Conservation (phyloP, 30 jellyfish, hydroid and myxozoan genomes). For the Pseudorhiza aurosa region DNA sequence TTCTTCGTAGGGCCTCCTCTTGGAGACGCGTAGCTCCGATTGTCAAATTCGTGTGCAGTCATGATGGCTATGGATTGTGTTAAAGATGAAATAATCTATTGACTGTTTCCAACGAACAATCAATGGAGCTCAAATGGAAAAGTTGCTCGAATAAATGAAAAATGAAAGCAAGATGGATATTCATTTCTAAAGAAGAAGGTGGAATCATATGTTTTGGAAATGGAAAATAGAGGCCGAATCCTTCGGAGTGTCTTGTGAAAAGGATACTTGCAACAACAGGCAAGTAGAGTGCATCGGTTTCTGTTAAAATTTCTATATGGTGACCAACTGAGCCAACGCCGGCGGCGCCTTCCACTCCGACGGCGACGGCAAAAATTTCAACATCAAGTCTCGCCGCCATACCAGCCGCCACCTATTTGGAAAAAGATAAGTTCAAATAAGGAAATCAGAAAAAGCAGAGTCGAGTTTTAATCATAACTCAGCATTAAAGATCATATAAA, state of each 20-base stretch:
- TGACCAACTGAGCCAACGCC: conserved; percentile 91
- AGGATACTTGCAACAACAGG: conserved; percentile 97
- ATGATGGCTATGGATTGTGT: conserved; percentile 42
- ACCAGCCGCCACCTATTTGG: conserved; percentile 91
- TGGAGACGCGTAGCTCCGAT: conserved; percentile 58
- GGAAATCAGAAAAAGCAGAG: too few species aligned
- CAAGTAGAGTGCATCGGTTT: conserved; percentile 68
- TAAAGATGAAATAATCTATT: too few species aligned
- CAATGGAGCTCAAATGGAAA: too few species aligned
- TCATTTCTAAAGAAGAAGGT: too few species aligned
- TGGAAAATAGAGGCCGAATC: too few species aligned
- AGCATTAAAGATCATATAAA: too few species aligned
- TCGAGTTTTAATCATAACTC: too few species aligned
- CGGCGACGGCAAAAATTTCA: conserved; percentile 96
- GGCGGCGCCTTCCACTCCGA: conserved; percentile 90
- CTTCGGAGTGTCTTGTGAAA: conserved; percentile 3
- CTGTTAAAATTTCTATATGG: conserved; percentile 83
- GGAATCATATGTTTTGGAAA: too few species aligned
- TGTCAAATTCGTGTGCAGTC: conserved; percentile 65
- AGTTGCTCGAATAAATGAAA: too few species aligned
- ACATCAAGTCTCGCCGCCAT: conserved; percentile 77
- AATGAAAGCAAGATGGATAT: too few species aligned
- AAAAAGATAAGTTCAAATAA: neutral
- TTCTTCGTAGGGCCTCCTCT: conserved; percentile 89
- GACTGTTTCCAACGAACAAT: too few species aligned